Evolutionary conservation across 2,888 invertebrate species (phyloP), one percentile per base, ranked within the genome.

Genomic region (Ariolimax columbianus): DNA sequence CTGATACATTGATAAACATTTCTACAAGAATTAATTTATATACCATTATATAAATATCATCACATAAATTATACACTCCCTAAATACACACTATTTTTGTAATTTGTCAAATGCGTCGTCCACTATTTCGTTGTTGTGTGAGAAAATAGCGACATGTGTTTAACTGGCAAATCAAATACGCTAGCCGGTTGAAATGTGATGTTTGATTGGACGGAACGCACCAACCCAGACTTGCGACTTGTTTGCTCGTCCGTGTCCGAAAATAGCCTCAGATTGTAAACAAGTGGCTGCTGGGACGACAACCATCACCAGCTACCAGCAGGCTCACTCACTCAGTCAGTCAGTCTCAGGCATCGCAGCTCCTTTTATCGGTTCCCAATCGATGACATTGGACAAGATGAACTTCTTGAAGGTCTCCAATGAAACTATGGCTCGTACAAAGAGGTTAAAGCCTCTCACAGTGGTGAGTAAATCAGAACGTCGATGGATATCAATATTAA

Each of bases 221-320:
- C 77, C 83, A 83, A 83, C 63, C 6, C 11, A n/a, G 23, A n/a
- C n/a, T 11, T 51, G 38, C 59, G n/a, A 72, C 38, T 33, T 17
- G 38, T 55, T 30, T 55, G 9, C 55, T 55, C 23, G 55, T 55
- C 55, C 17, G 19, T 26, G 75, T 83, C 88, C 88, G 88, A 88
- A 90, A 89, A 91, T 91, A 91, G 91, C 77, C 86, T 72, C 79
- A 79, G 82, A 89, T 90, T 91, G 92, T 92, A 91, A 91, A 91
- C 91, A 91, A 89, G 86, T 55, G 86, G 38, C 72, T 3, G 38
- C 26, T 19, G 26, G 7, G 36, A 40, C 23, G 11, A 26, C 1
- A 2, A 26, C 26, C 6, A 23, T 19, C 30, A 19, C 30, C 68
- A 68, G 33, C 33, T 4, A n/a, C 23, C 4, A 23, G 59, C 51